Conservation (phyloP, 1,140 invertebrate genomes). For the Maniola jurtina region DNA sequence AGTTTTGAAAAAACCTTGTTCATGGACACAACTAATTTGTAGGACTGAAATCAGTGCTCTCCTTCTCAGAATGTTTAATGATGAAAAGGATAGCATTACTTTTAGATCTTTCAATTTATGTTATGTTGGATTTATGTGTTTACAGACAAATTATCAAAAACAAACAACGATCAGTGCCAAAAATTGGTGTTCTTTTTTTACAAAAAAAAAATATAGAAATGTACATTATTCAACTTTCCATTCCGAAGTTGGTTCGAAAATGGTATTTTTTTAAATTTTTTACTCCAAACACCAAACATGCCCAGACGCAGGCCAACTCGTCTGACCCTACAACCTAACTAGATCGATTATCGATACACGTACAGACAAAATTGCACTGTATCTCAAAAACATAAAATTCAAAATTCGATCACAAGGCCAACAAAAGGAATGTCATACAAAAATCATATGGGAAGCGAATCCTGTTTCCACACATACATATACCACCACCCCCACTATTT, state of each 20-base stretch:
- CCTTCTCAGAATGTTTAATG: too few species aligned
- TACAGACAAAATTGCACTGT: slow-evolving; percentile 34
- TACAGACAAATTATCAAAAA: too few species aligned
- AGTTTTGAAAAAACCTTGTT: too few species aligned
- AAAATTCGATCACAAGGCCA: slow-evolving; percentile 26
- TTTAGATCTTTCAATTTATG: too few species aligned
- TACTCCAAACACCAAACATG: slow-evolving; percentile 38
- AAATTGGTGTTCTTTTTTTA: too few species aligned
- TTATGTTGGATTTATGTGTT: too few species aligned
- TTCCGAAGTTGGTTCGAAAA: too few species aligned
- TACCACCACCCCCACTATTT: not conserved
- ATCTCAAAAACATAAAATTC: slow-evolving; percentile 13
- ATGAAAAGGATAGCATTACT: too few species aligned
- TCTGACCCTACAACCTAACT: slow-evolving; percentile 59
- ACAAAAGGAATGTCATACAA: slow-evolving; percentile 70
- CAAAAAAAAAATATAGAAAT: too few species aligned
- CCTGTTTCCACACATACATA: slow-evolving; percentile 60
- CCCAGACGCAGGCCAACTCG: slow-evolving; percentile 37
- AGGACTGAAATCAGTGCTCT: too few species aligned
- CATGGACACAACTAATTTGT: too few species aligned
- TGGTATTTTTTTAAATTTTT: slow-evolving; percentile 41
- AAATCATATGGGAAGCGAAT: slow-evolving; percentile 74
- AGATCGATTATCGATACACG: slow-evolving; percentile 41
- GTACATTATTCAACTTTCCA: not conserved
- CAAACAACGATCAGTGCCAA: too few species aligned